Evolutionary conservation across 2,888 invertebrate genomes (phyloP), one percentile per base, ranked within the genome.

Genomic region (Sericinus montela): DNA sequence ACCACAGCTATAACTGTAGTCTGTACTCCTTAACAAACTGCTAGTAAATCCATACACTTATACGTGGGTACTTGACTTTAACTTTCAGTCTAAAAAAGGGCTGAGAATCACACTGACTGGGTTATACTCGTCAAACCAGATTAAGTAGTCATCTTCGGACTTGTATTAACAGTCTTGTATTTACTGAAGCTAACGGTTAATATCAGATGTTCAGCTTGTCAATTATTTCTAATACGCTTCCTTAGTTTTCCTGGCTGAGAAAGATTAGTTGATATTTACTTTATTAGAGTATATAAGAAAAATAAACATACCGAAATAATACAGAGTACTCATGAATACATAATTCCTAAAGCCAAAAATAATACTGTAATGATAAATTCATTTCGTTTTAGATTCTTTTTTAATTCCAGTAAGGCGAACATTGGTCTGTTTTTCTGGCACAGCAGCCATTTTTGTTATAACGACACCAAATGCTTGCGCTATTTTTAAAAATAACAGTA

Each of bases 91-190:
- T 34, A 41, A 50, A 41, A 50, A 50, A 45, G 50, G 50, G 50
- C 30, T 50, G 50, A 41, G 36, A 32, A 35, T 40, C 40, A 29
- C 45, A 41, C 29, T 41, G 29, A 45, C 50, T 41, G 13, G 45
- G 45, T 45, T 29, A 32, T 45, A 45, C 45, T 41, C 41, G 50
- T 50, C 50, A 28, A 37, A 45, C 50, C 9, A 37, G 50, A 45
- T 25, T 37, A 30, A 16, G 37, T 30, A 30, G 42, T 32, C 30
- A 44, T 19, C 34, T 23, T 11, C 19, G 28, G 10, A 6, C 11
- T n/a, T 37, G 23, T 37, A 34, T 29, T 49, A 35, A 30, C 44
- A 45, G 35, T 38, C 28, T 45, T 36, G 32, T 49, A 45, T 49
- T 40, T 44, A 28, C 30, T 14, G 28, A 34, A 44, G 3, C 14